Conservation (phyloP, 2,113 vertebrate genomes). For the Gobio gobio region DNA sequence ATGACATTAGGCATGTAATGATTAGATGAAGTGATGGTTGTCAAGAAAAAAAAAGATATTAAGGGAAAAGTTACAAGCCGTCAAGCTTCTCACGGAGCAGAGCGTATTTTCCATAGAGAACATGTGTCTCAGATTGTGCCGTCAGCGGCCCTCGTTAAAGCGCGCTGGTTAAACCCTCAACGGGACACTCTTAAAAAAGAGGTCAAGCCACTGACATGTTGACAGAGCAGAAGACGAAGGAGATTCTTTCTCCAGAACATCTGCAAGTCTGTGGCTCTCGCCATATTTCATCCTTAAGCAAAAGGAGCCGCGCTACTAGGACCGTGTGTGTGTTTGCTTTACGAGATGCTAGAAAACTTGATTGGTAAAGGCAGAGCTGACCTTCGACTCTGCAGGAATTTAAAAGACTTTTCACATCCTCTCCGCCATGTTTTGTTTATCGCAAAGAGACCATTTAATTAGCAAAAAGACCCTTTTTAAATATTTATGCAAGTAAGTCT, state of each 20-base stretch:
- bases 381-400: conserved; percentile 50
- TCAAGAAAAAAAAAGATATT: conserved; percentile 21
- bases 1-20: conserved; percentile 45
- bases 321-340: conserved; percentile 47
- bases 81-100: conserved; percentile 44
- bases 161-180: conserved; percentile 53
- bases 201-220: conserved; percentile 63
- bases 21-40: conserved; percentile 29
- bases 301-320: conserved; percentile 46
- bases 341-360: conserved; percentile 40
- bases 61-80: conserved; percentile 46
- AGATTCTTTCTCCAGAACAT: conserved; percentile 58
- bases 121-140: conserved; percentile 63
- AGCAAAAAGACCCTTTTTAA: conserved; percentile 71
- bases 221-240: conserved; percentile 61
- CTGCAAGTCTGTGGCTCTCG: conserved; percentile 52
- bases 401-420: conserved; percentile 39
- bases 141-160: conserved; percentile 50
- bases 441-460: conserved; percentile 67
- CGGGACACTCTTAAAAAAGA: conserved; percentile 53
- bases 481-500: conserved; percentile 72
- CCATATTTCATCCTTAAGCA: conserved; percentile 56
- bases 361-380: conserved; percentile 22
- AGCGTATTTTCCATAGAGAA: conserved; percentile 56
- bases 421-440: conserved; percentile 44